A percentile compares a stretch with the other conserved stretches of the same genome.
These are phyloP conservation scores for Galerucella calmariensis DNA, from an alignment of 2,888 invertebrate species.

Conservation along the genomic window DNA sequence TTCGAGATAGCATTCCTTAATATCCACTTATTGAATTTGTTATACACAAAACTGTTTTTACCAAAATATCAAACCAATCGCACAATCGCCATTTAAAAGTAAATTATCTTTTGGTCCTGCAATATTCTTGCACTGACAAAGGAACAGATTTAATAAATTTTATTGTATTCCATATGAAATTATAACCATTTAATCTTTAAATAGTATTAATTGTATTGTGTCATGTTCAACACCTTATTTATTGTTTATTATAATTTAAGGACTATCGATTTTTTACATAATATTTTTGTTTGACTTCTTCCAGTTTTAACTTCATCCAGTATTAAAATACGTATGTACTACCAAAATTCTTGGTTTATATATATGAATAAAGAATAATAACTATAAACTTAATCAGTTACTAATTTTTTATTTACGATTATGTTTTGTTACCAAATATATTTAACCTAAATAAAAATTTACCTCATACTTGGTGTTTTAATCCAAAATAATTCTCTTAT, in stretches of 20 bases:
- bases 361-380: conserved; percentile 9
- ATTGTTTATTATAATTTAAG: conserved; percentile 26
- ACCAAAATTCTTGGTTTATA: conserved; percentile 18
- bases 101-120: background rate
- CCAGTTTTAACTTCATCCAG: conserved; percentile 24
- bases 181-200: conserved; percentile 40
- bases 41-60: background rate
- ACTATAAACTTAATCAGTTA: conserved; percentile 44
- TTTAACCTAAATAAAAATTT: conserved; percentile 47
- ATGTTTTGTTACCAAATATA: conserved; percentile 62
- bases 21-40: background rate
- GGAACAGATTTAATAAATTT: conserved; percentile 32
- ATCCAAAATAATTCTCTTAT: background rate
- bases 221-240: conserved; percentile 30
- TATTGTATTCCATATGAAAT: conserved; percentile 37
- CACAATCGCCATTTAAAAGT: background rate
- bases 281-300: conserved; percentile 10
- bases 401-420: conserved; percentile 53
- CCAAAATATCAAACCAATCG: background rate
- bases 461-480: conserved; percentile 16
- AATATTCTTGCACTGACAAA: background rate
- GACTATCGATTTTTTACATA: conserved; percentile 14
- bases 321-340: conserved; percentile 27
- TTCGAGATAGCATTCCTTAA: background rate
- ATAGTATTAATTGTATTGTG: conserved; percentile 20